Base-by-base conservation (phyloP, 2,113 vertebrate genomes). In the Gallinago media region DNA sequence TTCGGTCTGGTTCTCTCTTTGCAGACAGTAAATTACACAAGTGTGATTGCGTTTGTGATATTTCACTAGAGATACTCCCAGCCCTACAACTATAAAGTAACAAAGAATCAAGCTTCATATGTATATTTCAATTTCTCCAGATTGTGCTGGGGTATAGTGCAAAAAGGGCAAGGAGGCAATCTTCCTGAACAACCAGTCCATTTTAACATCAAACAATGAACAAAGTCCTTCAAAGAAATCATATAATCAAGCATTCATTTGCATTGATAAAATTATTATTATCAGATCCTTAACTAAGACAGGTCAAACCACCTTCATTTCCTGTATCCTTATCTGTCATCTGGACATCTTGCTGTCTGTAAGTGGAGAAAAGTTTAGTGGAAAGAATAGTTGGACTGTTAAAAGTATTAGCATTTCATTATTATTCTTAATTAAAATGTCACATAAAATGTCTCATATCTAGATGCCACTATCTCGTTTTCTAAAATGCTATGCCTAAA, bases 371-470 rank as follows among this genome's bases (percentile, higher is more conserved):
- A 90, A 95, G 63, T 94, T 95, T 56, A 77, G 59, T 58, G 12
- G 29, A 80, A 89, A 83, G 63, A 82, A 88, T 76, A 83, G 25
- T n/a, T 81, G 46, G 49, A 65, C 36, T 55, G 32, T 63, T 93
- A 65, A 88, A 94, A 86, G 9, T 81, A 86, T 90, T 92, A 93
- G 12, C 38, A 81, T 95, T 94, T 80, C 42, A 67, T 88, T 91
- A 63, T 84, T 94, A 73, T 80, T 55, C 79, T 79, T 92, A 94
- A 93, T 95, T 82, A 85, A 88, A 95, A 92, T 93, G 77, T 82
- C 78, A 92, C 65, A 74, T 83, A 88, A 85, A 85, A 88, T 77
- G 50, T 89, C 65, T 84, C 61, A 58, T 32, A 79, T 71, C 92
- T 91, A 58, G 80, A 85, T 86, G 66, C 12, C 65, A 44, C 0